A percentile compares a stretch with the other conserved stretches of the same genome.
phyloP scores from a whole-genome alignment of 2,113 vertebrate genomes.

The Eptesicus fuscus region DNA sequence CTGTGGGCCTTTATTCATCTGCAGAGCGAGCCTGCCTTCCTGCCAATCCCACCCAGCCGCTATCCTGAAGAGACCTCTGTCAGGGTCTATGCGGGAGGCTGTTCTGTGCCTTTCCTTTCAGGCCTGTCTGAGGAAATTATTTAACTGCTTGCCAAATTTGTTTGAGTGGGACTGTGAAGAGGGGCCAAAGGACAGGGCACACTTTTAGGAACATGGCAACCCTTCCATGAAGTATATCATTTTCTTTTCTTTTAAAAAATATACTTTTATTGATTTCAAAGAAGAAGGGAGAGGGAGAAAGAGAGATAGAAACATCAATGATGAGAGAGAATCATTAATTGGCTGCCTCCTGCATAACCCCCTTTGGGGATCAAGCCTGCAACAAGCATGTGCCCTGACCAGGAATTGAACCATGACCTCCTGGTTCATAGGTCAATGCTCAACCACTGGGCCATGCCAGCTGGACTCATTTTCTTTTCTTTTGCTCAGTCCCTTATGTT shows the following conservation, averaged over 20 bases:
- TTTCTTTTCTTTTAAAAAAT: neutral
- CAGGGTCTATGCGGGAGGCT: neutral
- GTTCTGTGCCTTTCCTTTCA: neutral
- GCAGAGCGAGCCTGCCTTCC: neutral
- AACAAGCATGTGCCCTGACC: no score
- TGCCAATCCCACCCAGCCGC: conserved; percentile 28
- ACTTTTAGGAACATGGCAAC: neutral
- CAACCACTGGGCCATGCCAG: no score
- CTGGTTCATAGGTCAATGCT: no score
- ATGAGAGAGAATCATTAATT: no score
- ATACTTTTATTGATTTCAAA: no score
- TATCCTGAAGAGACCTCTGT: conserved; percentile 45
- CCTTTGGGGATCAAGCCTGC: no score
- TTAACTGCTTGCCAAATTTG: conserved; percentile 34
- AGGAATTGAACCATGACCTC: no score
- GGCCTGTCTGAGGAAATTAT: neutral
- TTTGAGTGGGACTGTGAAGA: neutral
- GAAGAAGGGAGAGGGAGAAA: no score
- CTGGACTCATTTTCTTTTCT: neutral
- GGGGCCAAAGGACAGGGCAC: neutral
- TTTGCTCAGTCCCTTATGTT: neutral
- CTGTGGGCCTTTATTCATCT: conserved; percentile 26
- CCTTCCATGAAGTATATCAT: neutral
- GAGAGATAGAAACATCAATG: no score
- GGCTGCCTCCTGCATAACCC: no score